Percentiles rank a stretch among this genome's conserved stretches.
Conservation (phyloP, 2,888 invertebrate genomes). For the Drosophila colorata region DNA sequence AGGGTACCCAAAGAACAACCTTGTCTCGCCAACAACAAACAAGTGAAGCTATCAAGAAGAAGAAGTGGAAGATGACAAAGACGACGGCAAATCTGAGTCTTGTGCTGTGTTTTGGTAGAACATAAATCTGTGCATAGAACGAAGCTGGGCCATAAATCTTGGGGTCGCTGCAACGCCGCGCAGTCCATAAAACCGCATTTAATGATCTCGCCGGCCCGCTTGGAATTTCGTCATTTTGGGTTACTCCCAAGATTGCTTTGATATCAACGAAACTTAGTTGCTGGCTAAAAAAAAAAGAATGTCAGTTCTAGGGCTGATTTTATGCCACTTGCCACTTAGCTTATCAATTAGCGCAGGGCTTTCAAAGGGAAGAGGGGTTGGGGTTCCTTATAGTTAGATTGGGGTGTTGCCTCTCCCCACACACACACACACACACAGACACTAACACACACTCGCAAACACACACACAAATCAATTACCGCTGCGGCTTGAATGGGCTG, state of each 20-base stretch:
- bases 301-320: slow-evolving; percentile 37
- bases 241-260: slow-evolving; percentile 8
- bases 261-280: slow-evolving; percentile 15
- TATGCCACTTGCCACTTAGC: slow-evolving; percentile 79
- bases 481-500: slow-evolving; percentile 14
- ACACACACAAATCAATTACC: slow-evolving; percentile 60
- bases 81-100: slow-evolving; percentile 31
- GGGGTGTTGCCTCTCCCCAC: not conserved
- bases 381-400: not conserved
- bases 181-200: slow-evolving; percentile 70
- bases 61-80: slow-evolving; percentile 7
- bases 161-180: slow-evolving; percentile 12
- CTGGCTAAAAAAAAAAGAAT: slow-evolving; percentile 1
- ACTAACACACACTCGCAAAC: slow-evolving; percentile 16
- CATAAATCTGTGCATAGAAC: slow-evolving; percentile 72
- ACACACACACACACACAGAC: no score
- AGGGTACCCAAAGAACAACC: no score
- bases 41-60: slow-evolving; percentile 11
- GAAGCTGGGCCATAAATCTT: slow-evolving; percentile 72
- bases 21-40: not conserved
- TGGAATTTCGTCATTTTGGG: slow-evolving; percentile 39
- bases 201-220: slow-evolving; percentile 53
- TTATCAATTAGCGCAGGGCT: slow-evolving; percentile 70
- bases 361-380: not conserved
- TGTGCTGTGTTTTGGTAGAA: slow-evolving; percentile 24